Base-by-base conservation (phyloP, 2,888 invertebrate species). In the Acrobeloides nanus region DNA sequence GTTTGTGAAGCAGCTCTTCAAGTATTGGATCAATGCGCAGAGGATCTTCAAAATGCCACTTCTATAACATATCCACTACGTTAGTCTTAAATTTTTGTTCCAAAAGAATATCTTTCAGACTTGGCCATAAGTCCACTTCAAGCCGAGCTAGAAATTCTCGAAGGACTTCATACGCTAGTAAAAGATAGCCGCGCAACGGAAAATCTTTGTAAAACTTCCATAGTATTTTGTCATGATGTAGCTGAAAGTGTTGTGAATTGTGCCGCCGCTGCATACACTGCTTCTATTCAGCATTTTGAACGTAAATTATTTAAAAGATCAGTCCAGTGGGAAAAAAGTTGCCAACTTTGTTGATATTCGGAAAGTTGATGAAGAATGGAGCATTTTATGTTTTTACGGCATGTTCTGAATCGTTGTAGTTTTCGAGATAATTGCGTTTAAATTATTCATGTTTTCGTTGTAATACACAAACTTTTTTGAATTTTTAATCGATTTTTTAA, bases 231-330 rank as follows among this genome's bases (percentile, higher is more conserved):
- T 4, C 82, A 83, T 72, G 75, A 79, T 39, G 74, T 83, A 39
- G 78, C 82, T 4, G 80, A 80, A 41, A 81, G 81, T 68, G 78
- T 85, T 54, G 76, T 84, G 38, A 82, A 83, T 62, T 85, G 84
- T n/a, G 82, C 84, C 73, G 83, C 84, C 1, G 84, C 84, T 7
- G 83, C 84, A 3, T 85, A 85, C 74, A 83, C 83, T 1, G 83
- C 84, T 35, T 59, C 59, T 38, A 70, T 70, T 35, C 59, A 64
- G 41, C 65, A 66, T 38, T 70, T 55, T 40, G 70, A 70, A 50
- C 64, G 64, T 55, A 18, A 15, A n/a, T n/a, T n/a, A n/a, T n/a
- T n/a, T n/a, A n/a, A n/a, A n/a, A n/a, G n/a, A n/a, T n/a, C n/a
- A n/a, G n/a, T n/a, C n/a, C n/a, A n/a, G n/a, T n/a, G n/a, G n/a